phyloP scores from a whole-genome alignment of 2,888 invertebrate species.

The Kryphioiulus occultus region DNA sequence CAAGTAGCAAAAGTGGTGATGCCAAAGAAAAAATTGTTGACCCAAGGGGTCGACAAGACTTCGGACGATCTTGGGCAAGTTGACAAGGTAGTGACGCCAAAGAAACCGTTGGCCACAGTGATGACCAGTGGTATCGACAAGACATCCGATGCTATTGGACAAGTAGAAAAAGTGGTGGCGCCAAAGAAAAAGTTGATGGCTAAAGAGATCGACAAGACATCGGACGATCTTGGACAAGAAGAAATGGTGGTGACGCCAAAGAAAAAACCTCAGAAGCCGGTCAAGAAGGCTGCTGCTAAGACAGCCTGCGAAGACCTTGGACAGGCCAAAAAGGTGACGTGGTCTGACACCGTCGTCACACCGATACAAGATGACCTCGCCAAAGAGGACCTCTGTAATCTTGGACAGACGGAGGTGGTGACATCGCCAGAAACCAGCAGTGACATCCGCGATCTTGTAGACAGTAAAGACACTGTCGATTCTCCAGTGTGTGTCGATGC shows the following conservation, averaged over 20 bases:
- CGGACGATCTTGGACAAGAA: no score
- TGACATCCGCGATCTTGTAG: not conserved
- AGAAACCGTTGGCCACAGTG: not conserved
- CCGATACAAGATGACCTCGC: not conserved
- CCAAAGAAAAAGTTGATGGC: not conserved
- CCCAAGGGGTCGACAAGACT: not conserved
- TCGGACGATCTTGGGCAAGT: not conserved
- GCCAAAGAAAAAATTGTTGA: not conserved
- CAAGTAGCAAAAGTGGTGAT: not conserved
- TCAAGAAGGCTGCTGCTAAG: not conserved
- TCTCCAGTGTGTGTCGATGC: not conserved
- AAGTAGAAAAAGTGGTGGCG: not conserved
- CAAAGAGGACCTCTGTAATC: not conserved
- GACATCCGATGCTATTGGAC: not conserved
- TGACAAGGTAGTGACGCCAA: no score
- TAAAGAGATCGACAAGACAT: no score
- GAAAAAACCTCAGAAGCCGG: not conserved
- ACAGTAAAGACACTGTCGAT: not conserved
- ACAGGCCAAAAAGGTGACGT: not conserved
- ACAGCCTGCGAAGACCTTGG: not conserved
- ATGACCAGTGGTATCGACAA: not conserved
- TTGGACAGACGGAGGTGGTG: not conserved
- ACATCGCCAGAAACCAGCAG: not conserved
- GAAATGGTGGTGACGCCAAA: not conserved
- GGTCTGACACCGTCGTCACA: not conserved